phyloP scores from a whole-genome alignment of 2,888 invertebrate genomes.

The Apamea epomidion region DNA sequence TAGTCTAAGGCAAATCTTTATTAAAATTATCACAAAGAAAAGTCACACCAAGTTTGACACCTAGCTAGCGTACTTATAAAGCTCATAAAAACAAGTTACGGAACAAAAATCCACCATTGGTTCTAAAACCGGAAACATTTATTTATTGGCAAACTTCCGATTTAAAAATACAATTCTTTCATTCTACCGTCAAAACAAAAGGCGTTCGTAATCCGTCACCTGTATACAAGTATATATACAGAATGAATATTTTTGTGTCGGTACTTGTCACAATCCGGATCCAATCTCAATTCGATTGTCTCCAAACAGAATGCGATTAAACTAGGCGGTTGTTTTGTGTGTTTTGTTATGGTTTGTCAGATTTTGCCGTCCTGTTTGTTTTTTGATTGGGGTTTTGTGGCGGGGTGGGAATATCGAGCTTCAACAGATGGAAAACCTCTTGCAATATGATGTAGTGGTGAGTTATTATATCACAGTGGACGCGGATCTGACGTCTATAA shows the following conservation, averaged over 20 bases:
- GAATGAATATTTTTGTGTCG: slow-evolving; percentile 51
- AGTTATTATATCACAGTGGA: background rate
- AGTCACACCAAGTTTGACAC: background rate
- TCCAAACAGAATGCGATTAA: slow-evolving; percentile 67
- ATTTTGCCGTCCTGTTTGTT: slow-evolving; percentile 41
- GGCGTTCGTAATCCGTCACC: slow-evolving; percentile 40
- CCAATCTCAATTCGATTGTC: slow-evolving; percentile 69
- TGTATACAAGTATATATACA: slow-evolving; percentile 36
- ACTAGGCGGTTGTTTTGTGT: slow-evolving; percentile 47
- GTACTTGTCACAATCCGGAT: slow-evolving; percentile 61
- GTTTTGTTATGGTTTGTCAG: slow-evolving; percentile 34
- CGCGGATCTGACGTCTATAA: background rate
- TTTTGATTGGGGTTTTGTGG: slow-evolving; percentile 12
- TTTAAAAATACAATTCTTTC: slow-evolving; percentile 24
- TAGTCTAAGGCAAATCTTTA: too few relatives aligned
- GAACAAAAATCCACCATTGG: background rate
- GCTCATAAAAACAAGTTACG: background rate
- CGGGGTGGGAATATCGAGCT: background rate
- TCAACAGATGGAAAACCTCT: slow-evolving; percentile 26
- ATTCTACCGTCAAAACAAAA: slow-evolving; percentile 53
- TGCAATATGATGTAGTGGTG: background rate
- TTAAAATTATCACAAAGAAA: background rate
- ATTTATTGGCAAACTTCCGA: background rate
- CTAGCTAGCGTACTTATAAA: too few relatives aligned
- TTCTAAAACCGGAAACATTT: background rate